A percentile compares a stretch with the other conserved stretches of the same genome.
Conservation (phyloP, 2,113 vertebrate species). For the Platichthys stellatus region DNA sequence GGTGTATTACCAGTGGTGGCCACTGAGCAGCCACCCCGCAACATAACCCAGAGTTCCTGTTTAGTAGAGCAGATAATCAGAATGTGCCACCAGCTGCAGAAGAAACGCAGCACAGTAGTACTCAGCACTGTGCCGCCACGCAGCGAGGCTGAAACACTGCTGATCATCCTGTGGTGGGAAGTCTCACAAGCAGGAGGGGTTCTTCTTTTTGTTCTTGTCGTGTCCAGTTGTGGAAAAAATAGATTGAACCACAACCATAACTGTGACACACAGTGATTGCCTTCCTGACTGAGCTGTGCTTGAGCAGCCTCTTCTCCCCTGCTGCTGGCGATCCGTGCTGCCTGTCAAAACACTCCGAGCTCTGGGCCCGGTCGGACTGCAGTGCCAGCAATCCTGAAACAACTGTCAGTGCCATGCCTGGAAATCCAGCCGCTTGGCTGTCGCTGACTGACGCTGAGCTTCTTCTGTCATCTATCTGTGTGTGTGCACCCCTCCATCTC, state of each 20-base stretch:
- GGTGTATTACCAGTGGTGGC: slow-evolving; percentile 62
- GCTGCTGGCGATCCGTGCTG: slow-evolving; percentile 43
- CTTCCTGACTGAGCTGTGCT: slow-evolving; percentile 27
- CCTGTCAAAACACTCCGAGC: slow-evolving; percentile 64
- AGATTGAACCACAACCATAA: slow-evolving; percentile 27
- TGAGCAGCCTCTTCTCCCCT: slow-evolving; percentile 18
- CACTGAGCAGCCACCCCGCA: slow-evolving; percentile 75
- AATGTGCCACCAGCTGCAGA: slow-evolving; percentile 81
- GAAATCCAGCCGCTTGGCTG: slow-evolving; percentile 45
- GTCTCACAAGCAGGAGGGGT: neutral
- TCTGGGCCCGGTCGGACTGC: slow-evolving; percentile 37
- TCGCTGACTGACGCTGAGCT: slow-evolving; percentile 56
- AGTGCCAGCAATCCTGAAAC: slow-evolving; percentile 59
- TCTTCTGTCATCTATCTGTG: slow-evolving; percentile 21
- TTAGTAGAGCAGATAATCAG: slow-evolving; percentile 86
- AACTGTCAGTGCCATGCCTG: slow-evolving; percentile 53
- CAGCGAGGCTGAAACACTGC: slow-evolving; percentile 40
- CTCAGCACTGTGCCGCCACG: slow-evolving; percentile 36
- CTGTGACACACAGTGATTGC: slow-evolving; percentile 44
- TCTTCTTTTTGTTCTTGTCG: neutral
- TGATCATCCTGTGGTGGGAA: slow-evolving; percentile 25
- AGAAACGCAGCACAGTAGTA: slow-evolving; percentile 63
- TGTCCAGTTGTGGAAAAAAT: slow-evolving; percentile 25
- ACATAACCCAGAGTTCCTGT: slow-evolving; percentile 77
- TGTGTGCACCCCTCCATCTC: neutral